Conservation (phyloP, 2,888 invertebrate genomes). For the Campoplex capitator region DNA sequence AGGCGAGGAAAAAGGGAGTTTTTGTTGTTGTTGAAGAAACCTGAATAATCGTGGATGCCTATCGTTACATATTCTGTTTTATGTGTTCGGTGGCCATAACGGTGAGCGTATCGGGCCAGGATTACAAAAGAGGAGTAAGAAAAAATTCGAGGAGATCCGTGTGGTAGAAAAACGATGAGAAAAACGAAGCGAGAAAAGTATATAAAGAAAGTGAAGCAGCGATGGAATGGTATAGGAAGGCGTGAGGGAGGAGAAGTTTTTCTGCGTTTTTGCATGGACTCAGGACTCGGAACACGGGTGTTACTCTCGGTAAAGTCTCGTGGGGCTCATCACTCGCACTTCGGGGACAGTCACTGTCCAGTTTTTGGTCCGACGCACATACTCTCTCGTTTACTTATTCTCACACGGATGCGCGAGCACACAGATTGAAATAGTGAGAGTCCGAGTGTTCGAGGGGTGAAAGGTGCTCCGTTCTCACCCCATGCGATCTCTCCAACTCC, state of each 20-base stretch:
- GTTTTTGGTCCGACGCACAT: constrained; percentile 66
- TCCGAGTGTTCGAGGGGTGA: constrained; percentile 48
- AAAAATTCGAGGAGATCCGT: constrained; percentile 15
- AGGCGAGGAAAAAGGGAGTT: constrained; percentile 61
- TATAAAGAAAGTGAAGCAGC: constrained; percentile 64
- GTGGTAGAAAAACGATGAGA: constrained; percentile 34
- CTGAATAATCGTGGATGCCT: constrained; percentile 80
- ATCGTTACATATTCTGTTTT: constrained; percentile 84
- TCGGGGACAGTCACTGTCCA: constrained; percentile 81
- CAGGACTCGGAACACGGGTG: constrained; percentile 35
- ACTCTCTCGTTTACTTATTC: not conserved
- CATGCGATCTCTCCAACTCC: constrained; percentile 45
- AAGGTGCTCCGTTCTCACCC: constrained; percentile 39
- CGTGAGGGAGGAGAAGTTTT: constrained; percentile 43
- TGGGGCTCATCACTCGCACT: constrained; percentile 84
- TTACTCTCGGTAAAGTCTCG: constrained; percentile 74
- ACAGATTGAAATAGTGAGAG: constrained; percentile 54
- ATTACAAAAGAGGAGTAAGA: constrained; percentile 46
- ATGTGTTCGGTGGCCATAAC: constrained; percentile 81
- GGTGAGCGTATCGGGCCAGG: constrained; percentile 72
- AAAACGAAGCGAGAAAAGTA: constrained; percentile 54
- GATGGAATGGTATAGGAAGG: constrained; percentile 36
- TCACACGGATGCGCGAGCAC: constrained; percentile 5
- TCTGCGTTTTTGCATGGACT: constrained; percentile 79
- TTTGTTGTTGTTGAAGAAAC: constrained; percentile 66